Percentiles rank a stretch among this genome's conserved stretches.
phyloP scores from a whole-genome alignment of 1,140 invertebrate genomes.

The Steinernema khuongi region DNA sequence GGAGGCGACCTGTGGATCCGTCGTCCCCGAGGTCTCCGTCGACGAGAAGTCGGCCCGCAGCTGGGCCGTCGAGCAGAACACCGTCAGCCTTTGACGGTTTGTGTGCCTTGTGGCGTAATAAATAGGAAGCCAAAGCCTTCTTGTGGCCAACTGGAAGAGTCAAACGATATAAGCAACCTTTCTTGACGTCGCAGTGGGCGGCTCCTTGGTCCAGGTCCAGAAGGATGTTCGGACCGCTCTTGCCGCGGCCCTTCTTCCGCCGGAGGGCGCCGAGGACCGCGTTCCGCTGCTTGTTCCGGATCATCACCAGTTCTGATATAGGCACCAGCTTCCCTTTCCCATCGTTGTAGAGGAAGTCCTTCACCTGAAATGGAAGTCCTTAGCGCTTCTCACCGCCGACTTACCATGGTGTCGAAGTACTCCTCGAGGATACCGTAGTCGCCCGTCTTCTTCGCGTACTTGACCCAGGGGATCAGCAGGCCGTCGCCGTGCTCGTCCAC shows the following conservation, averaged over 20 bases:
- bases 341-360: constrained; percentile 84
- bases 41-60: not conserved
- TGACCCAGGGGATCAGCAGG: constrained; percentile 83
- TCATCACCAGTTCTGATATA: constrained; percentile 76
- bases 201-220: constrained; percentile 27
- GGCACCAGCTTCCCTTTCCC: constrained; percentile 80
- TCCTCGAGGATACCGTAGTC: constrained; percentile 64
- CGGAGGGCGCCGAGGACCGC: constrained; percentile 69
- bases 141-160: too few relatives aligned
- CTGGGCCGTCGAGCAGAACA: not conserved
- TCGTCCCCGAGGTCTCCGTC: not conserved
- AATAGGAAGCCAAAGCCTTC: too few relatives aligned
- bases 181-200: not conserved
- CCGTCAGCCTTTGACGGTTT: not conserved
- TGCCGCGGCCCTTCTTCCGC: constrained; percentile 39
- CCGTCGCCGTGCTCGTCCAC: constrained; percentile 70
- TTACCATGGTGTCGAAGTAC: constrained; percentile 36
- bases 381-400: constrained; percentile 75
- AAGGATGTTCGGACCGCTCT: constrained; percentile 38
- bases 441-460: constrained; percentile 78
- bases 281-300: constrained; percentile 77
- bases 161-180: not conserved
- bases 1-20: not conserved
- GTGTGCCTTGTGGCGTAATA: not conserved
- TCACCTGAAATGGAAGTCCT: constrained; percentile 72